Base-by-base conservation (phyloP, 1,140 invertebrate species). In the Drosophila kanapiae region DNA sequence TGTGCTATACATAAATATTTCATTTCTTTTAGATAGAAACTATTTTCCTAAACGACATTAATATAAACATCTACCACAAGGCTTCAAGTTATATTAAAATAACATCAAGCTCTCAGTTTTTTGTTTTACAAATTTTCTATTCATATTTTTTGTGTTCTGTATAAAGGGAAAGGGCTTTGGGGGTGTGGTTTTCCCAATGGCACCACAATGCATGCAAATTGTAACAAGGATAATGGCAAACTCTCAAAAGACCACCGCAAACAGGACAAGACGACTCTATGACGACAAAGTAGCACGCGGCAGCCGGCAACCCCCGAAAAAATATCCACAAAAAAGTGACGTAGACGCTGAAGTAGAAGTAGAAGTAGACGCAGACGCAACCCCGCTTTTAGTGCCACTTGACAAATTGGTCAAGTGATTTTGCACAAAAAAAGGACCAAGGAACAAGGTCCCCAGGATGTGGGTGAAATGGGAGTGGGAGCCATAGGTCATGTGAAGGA, bases 341-440 rank as follows among this genome's bases (percentile, higher is more conserved):
- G 53, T 31, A 43, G 53, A 58, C 68, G 61, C 37, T 40, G 62
- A 58, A 71, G 61, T 45, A 43, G 62, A 58, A 71, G 61, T 45
- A 74, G 63, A 74, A 72, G 74, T 11, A 51, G 63, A 74, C 77
- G 69, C 65, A 88, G 78, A 88, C 80, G 72, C 85, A 54, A 37
- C 51, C 51, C 51, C 51, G 51, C 51, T 38, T 79, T 85, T 90
- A 90, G 79, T 91, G 85, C 82, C 86, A 90, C 86, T 90, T 90
- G 85, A 90, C 86, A 90, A 90, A 90, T 90, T 90, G 85, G 85
- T 90, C 85, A 90, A 90, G 85, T 91, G 86, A 90, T 90, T 90
- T 91, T 68, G 82, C 86, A 85, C 71, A 85, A 91, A 90, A 85
- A 71, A 60, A 10, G 23, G 37, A 57, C 48, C 61, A 31, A 53